Base-by-base conservation (phyloP, 2,797 vertebrate genomes). In the Chiroxiphia lanceolata region DNA sequence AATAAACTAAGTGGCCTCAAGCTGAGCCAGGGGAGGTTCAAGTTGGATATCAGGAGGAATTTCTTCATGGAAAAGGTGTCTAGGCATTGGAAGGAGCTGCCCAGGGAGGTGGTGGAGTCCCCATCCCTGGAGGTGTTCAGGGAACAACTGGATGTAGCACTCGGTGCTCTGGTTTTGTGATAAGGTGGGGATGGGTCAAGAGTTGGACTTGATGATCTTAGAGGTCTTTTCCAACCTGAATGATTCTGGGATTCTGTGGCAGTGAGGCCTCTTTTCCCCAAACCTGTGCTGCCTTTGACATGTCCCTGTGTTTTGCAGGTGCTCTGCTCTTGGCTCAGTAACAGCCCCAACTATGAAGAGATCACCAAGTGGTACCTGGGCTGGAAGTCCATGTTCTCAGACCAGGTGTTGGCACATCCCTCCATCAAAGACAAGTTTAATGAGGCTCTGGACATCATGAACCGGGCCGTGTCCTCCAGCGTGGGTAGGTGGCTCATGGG, bases 281-380 rank as follows among this genome's bases (percentile, higher is more conserved):
- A 21, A 17, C 20, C 63, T 22, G 4, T 29, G 11, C 26, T 68
- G 45, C 36, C 17, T 36, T 27, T 71, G 21, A n/a, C 17, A 6
- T 26, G 38, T 70, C 4, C 1, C 19, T 23, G 84, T 82, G 84
- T 34, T 77, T 26, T 97, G n/a, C 94, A 99, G 99, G 99, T 99
- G 59, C 97, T 99, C 83, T 99, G 99, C 96, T 99, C 99, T 31
- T 99, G 99, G 99, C 98, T 99, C 75, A 99, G 99, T 95, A 99
- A 99, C 97, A 99, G 98, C 97, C 99, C 99, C 17, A 99, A 99
- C 90, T 99, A 99, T 1, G 99, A 99, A 87, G 99, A 99, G 97
- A 99, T 99, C 83, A 99, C 99, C 0, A 99, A 99, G 96, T 99
- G 99, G 99, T 99, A 99, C 97, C 97, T 99, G 80, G 99, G 99